Evolutionary conservation across 2,797 vertebrate genomes (phyloP).

Genomic region (Australoheros facetus): DNA sequence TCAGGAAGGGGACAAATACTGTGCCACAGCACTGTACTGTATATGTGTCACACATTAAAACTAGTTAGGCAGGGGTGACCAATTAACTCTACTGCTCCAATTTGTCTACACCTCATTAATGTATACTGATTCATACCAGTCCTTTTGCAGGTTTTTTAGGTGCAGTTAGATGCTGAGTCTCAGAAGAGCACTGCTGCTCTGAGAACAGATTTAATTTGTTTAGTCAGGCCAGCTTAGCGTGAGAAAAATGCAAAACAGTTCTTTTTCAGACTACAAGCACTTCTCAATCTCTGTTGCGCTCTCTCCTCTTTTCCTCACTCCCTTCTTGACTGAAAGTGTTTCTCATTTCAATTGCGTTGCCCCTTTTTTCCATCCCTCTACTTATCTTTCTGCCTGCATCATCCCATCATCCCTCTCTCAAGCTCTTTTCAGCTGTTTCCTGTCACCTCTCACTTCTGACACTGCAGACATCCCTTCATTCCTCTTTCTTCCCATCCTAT

Average conservation of each 20-base stretch:
- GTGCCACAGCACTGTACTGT: background rate
- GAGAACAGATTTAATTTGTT: slow-evolving; percentile 51
- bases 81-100: background rate
- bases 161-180: background rate
- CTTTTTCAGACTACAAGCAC: slow-evolving; percentile 10
- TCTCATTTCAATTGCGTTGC: slow-evolving; percentile 30
- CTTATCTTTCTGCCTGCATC: slow-evolving; percentile 19
- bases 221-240: slow-evolving; percentile 29
- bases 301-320: slow-evolving; percentile 28
- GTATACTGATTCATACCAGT: background rate
- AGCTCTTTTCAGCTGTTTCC: slow-evolving; percentile 13
- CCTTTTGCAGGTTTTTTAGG: background rate
- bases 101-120: background rate
- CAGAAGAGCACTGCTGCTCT: background rate
- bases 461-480: background rate
- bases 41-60: background rate
- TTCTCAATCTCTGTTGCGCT: slow-evolving; percentile 25
- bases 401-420: slow-evolving; percentile 17
- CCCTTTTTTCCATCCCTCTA: background rate
- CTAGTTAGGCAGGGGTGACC: background rate
- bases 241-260: slow-evolving; percentile 51
- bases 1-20: background rate
- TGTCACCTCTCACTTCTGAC: slow-evolving; percentile 7
- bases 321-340: slow-evolving; percentile 15
- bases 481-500: background rate